A percentile compares a stretch with the other conserved stretches of the same genome.
phyloP scores from a whole-genome alignment of 2,113 vertebrate species.

The Sinosuthora webbiana region DNA sequence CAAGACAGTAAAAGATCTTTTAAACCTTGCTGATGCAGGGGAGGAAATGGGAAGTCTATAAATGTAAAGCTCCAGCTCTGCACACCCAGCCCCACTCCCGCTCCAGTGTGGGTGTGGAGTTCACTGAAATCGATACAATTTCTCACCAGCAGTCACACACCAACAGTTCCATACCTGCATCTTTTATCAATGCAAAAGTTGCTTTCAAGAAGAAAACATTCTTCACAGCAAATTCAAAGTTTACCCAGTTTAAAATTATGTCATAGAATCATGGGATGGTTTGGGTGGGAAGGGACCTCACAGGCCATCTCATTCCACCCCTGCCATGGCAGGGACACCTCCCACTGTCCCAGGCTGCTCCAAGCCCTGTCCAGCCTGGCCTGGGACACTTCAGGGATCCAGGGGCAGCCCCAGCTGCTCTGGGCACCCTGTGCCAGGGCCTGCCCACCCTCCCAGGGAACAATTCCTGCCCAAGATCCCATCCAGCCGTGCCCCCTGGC shows the following conservation, averaged over 20 bases:
- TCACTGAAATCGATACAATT: neutral
- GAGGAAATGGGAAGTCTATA: conserved; percentile 24
- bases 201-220: neutral
- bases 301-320: accelerated
- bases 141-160: neutral
- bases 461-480: neutral
- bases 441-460: neutral
- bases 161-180: neutral
- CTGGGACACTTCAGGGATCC: neutral
- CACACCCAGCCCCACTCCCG: neutral
- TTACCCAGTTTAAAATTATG: neutral
- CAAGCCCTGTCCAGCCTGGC: neutral
- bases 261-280: neutral
- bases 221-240: neutral
- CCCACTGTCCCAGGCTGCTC: accelerated
- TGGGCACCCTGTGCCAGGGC: neutral
- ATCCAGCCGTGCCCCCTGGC: accelerated
- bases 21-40: conserved; percentile 15
- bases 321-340: neutral
- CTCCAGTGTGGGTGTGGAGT: neutral
- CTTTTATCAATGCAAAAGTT: neutral
- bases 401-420: neutral
- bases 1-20: conserved; percentile 31
- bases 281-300: neutral
- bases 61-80: neutral